Percentiles rank a stretch among this genome's conserved stretches.
Conservation (phyloP, 2,113 vertebrate genomes). For the Serilophus lunatus region DNA sequence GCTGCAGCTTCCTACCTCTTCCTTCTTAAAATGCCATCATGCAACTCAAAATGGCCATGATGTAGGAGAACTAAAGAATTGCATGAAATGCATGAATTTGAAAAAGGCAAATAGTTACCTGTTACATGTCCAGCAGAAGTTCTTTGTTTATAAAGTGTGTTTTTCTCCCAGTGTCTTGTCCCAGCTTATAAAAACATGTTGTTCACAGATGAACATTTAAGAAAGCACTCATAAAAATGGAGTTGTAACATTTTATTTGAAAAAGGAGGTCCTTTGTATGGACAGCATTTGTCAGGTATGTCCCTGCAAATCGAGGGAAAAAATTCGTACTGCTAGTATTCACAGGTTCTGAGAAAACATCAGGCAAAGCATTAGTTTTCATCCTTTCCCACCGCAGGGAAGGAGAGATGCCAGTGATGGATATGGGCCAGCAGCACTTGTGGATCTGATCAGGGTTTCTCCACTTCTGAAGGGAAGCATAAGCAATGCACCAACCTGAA, state of each 20-base stretch:
- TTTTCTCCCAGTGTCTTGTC: neutral
- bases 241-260: neutral
- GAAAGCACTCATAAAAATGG: neutral
- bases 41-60: neutral
- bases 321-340: neutral
- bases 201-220: neutral
- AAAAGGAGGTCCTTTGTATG: neutral
- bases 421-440: neutral
- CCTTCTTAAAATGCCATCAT: neutral
- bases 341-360: neutral
- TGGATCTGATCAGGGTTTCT: neutral
- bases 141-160: neutral
- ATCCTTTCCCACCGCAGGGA: rapidly evolving
- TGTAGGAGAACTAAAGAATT: neutral
- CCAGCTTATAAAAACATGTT: neutral
- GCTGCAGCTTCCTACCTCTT: neutral
- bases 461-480: rapidly evolving
- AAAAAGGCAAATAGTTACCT: neutral
- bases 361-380: neutral
- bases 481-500: neutral
- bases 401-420: neutral
- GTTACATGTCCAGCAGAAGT: neutral
- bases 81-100: neutral
- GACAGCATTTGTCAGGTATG: neutral
- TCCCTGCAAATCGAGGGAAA: neutral